Evolutionary conservation across 2,113 vertebrate genomes (phyloP), one percentile per base, ranked within the genome.

Genomic region (Oreochromis aureus): DNA sequence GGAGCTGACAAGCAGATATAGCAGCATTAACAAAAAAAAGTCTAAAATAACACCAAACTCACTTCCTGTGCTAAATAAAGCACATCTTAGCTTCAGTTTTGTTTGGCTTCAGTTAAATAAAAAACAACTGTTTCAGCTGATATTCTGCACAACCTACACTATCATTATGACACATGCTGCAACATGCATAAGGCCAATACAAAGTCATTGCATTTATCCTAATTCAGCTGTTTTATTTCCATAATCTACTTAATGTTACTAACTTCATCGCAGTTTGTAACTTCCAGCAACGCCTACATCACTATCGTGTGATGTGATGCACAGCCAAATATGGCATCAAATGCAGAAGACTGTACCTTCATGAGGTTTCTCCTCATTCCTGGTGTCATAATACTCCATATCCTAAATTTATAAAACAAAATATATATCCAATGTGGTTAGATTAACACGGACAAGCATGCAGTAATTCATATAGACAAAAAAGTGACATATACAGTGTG

Each of bases 351-450:
- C 27, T 85, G 16, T 87, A 95, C 95, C 95, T 91, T 89, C 48
- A 3, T 54, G 54, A 55, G 30, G 48, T 79, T 87, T 93, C 24
- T 89, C 90, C 10, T 84, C 81, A 30, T 93, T 85, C 87, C 81
- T 91, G 88, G 85, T 85, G 81, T 93, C 91, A 84, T 89, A 94
- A 51, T 93, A 94, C 36, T 93, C 92, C 84, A 93, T 79, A 89
- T 91, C 91, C 95, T 96, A n/a, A 15, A 12, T 85, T 46, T 2
- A 78, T 85, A 82, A 85, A 12, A 41, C 53, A 73, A 58, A 55
- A 80, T 32, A 19, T 4, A n/a, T 27, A 58, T 41, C 34, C 15
- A 58, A 18, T 55, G n/a, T 16, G 48, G 32, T 27, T 13, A 86
- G 24, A 63, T 51, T 76, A 18, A 51, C 10, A 19, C 32, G 4